A percentile compares a stretch with the other conserved stretches of the same genome.
Conservation (phyloP, 1,140 invertebrate species). For the Orius insidiosus region DNA sequence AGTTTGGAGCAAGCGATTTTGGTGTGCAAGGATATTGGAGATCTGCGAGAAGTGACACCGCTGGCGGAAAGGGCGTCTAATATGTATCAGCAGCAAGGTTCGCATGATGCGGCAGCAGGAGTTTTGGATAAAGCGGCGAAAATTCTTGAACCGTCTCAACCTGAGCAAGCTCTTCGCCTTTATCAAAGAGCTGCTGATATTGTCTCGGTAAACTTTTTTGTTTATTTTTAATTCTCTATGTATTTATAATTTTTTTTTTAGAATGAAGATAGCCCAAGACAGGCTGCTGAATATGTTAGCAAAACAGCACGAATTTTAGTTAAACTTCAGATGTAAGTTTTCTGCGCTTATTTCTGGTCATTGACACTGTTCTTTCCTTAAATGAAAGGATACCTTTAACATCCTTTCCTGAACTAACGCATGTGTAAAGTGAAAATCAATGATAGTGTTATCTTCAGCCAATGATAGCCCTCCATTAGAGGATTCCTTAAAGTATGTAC, state of each 20-base stretch:
- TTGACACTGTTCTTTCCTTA: too few relatives aligned
- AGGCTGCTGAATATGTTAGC: constrained; percentile 72
- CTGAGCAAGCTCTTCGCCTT: constrained; percentile 61
- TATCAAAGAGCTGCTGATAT: constrained; percentile 76
- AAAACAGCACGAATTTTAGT: constrained; percentile 69
- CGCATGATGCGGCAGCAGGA: constrained; percentile 70
- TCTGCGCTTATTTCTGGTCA: neutral
- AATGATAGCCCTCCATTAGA: too few relatives aligned
- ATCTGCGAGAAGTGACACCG: constrained; percentile 49
- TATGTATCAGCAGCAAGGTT: constrained; percentile 81
- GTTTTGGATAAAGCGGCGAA: constrained; percentile 82
- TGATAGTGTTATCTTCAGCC: too few relatives aligned
- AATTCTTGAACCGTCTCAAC: constrained; percentile 60
- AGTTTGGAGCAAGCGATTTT: constrained; percentile 52
- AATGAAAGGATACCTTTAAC: too few relatives aligned
- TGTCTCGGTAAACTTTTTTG: constrained; percentile 48
- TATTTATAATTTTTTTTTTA: constrained; percentile 29
- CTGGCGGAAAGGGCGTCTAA: constrained; percentile 62
- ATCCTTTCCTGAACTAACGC: too few relatives aligned
- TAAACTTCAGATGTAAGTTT: constrained; percentile 51
- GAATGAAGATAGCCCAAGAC: constrained; percentile 69
- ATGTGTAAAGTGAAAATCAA: too few relatives aligned
- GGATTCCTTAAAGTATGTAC: too few relatives aligned
- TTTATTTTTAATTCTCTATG: neutral
- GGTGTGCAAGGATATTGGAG: constrained; percentile 61